Evolutionary conservation across 2,797 vertebrate species (phyloP).

Genomic region (Synaphobranchus kaupii): DNA sequence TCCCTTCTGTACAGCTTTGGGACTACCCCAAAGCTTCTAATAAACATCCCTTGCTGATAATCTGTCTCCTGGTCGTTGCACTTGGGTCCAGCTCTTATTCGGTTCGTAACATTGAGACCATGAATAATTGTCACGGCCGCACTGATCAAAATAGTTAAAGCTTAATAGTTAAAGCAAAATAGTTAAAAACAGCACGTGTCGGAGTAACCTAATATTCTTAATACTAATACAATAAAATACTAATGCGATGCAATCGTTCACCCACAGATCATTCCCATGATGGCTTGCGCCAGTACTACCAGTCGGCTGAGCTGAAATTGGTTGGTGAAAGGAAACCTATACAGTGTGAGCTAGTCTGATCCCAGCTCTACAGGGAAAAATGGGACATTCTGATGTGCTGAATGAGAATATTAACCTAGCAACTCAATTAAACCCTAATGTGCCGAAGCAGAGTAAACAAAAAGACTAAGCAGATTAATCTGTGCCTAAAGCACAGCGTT

Average conservation of each 20-base stretch:
- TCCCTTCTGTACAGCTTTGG: too few species aligned
- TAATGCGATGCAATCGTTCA: background rate
- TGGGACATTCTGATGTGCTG: background rate
- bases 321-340: background rate
- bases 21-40: too few species aligned
- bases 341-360: background rate
- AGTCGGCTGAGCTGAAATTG: background rate
- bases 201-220: background rate
- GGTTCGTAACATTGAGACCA: too few species aligned
- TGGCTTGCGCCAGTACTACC: background rate
- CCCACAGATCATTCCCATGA: background rate
- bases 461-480: background rate
- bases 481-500: background rate
- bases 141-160: too few species aligned
- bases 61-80: too few species aligned
- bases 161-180: too few species aligned
- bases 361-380: background rate
- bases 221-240: background rate
- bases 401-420: background rate
- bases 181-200: too few species aligned
- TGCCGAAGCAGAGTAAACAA: background rate
- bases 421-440: constrained; percentile 1
- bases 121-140: constrained; percentile 15
- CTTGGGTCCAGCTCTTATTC: too few species aligned
- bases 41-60: too few species aligned